phyloP scores from a whole-genome alignment of 2,888 invertebrate genomes.

The Cosmia trapezina region DNA sequence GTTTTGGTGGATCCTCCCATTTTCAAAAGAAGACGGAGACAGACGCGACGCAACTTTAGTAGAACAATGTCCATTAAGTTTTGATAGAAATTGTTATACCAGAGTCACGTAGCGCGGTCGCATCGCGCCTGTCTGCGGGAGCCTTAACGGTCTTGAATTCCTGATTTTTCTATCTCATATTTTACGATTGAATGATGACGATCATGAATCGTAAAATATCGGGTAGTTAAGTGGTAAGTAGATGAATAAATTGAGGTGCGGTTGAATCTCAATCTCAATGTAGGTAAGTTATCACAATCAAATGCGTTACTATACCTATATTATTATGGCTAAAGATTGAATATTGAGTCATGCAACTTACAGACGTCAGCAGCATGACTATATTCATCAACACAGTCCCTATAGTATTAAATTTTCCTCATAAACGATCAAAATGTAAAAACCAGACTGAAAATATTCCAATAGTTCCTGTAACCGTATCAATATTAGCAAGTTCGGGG shows the following conservation, averaged over 20 bases:
- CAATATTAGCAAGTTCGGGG: slow-evolving; percentile 8
- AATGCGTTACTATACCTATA: slow-evolving; percentile 20
- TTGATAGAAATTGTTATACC: too few relatives aligned
- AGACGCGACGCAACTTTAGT: too few relatives aligned
- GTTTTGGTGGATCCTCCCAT: slow-evolving; percentile 7
- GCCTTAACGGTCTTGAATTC: slow-evolving; percentile 8
- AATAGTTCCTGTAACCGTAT: slow-evolving; percentile 31
- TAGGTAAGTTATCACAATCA: slow-evolving; percentile 3
- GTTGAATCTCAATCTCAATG: neutral
- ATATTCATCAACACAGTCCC: slow-evolving; percentile 22
- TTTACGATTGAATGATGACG: slow-evolving; percentile 9
- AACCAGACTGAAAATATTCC: slow-evolving; percentile 39
- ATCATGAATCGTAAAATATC: slow-evolving; percentile 5
- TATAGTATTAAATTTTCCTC: slow-evolving; percentile 50
- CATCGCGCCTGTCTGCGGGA: too few relatives aligned
- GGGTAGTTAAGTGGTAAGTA: neutral
- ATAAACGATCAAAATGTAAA: slow-evolving; percentile 43
- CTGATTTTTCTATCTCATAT: neutral
- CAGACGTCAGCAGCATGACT: slow-evolving; percentile 39
- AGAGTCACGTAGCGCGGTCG: too few relatives aligned
- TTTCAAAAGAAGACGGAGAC: slow-evolving; percentile 1
- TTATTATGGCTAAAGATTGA: slow-evolving; percentile 22
- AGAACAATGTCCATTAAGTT: too few relatives aligned
- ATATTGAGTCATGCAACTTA: slow-evolving; percentile 54
- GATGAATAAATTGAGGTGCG: slow-evolving; percentile 19